phyloP scores from a whole-genome alignment of 2,797 vertebrate species.

The Acanthiza pusilla region DNA sequence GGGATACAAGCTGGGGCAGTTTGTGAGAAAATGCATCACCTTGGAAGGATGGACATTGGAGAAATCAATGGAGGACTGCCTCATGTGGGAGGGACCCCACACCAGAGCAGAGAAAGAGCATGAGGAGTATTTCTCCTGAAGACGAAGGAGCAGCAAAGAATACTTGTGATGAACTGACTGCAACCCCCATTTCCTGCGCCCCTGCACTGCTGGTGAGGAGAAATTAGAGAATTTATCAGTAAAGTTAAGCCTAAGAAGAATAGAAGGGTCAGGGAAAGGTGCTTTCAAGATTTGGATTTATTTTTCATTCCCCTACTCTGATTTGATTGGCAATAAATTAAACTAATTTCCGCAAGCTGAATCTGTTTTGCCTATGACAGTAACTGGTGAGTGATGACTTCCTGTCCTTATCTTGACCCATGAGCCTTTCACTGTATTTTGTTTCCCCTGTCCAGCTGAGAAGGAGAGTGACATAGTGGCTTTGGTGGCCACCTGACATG shows the following conservation, averaged over 20 bases:
- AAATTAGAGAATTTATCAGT: background rate
- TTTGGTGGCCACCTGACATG: background rate
- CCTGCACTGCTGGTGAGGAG: background rate
- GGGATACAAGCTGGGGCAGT: background rate
- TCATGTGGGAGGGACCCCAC: background rate
- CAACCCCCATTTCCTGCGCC: background rate
- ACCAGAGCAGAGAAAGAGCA: background rate
- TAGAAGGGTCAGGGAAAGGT: rapidly evolving
- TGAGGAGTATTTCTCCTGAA: background rate
- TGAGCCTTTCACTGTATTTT: background rate
- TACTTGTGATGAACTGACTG: background rate
- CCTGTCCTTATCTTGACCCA: too few species aligned
- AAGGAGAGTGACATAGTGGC: background rate
- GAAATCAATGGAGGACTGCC: background rate
- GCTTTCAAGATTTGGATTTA: background rate
- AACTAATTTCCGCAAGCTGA: background rate
- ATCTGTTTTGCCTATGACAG: background rate
- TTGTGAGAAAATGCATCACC: background rate
- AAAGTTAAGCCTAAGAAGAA: background rate
- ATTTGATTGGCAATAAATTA: background rate
- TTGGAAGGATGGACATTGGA: background rate
- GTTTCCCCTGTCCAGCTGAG: too few species aligned
- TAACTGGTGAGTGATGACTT: background rate
- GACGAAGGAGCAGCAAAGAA: background rate
- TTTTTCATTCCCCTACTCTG: background rate